phyloP scores from a whole-genome alignment of 1,140 invertebrate species.

The Bombus pascuorum region DNA sequence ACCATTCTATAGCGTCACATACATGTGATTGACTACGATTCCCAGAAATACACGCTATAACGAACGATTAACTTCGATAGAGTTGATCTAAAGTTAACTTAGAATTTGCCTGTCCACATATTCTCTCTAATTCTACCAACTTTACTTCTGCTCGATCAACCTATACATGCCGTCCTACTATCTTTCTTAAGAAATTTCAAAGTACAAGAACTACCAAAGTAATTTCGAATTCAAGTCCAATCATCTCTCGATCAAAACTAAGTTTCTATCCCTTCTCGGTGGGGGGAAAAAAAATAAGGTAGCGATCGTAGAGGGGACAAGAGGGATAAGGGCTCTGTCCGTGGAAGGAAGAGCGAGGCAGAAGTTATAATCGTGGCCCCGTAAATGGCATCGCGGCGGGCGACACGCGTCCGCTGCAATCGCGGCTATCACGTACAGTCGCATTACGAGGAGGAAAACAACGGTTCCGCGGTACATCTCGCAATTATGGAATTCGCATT shows the following conservation, averaged over 20 bases:
- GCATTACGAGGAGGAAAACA: slow-evolving; percentile 38
- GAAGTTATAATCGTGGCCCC: slow-evolving; percentile 37
- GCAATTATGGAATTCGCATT: slow-evolving; percentile 60
- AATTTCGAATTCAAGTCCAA: background rate
- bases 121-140: background rate
- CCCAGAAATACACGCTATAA: too few relatives aligned
- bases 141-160: background rate
- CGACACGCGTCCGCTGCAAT: slow-evolving; percentile 53
- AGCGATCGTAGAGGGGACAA: background rate
- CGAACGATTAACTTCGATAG: too few relatives aligned
- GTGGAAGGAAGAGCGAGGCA: background rate
- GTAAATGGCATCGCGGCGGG: slow-evolving; percentile 23
- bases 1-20: background rate
- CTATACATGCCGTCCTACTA: too few relatives aligned
- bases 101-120: too few relatives aligned
- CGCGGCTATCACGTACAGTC: slow-evolving; percentile 49
- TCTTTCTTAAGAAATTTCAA: too few relatives aligned
- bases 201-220: background rate
- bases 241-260: background rate
- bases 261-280: background rate
- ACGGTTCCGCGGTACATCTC: slow-evolving; percentile 23
- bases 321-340: background rate
- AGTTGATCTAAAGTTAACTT: too few relatives aligned
- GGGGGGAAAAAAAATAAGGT: too few relatives aligned
- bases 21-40: too few relatives aligned